Conservation (phyloP, 2,797 vertebrate species). For the Enteromius mattozi region DNA sequence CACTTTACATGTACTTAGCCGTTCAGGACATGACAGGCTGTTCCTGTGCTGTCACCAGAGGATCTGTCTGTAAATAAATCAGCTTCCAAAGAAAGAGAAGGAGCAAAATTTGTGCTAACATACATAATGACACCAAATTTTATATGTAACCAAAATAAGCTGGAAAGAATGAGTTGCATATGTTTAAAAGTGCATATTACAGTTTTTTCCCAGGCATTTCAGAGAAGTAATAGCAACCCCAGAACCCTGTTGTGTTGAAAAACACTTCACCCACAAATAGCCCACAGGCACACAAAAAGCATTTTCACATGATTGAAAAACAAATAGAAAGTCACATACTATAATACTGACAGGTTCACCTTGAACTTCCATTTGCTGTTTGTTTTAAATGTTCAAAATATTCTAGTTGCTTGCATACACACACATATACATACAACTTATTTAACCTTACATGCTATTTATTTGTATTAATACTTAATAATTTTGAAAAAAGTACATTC, state of each 20-base stretch:
- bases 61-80: slow-evolving; percentile 70
- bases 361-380: neutral
- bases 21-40: slow-evolving; percentile 59
- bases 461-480: neutral
- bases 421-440: too few relatives aligned
- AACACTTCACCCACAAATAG: slow-evolving; percentile 3
- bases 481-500: neutral
- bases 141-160: neutral
- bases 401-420: neutral
- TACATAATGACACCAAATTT: neutral
- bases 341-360: slow-evolving; percentile 13
- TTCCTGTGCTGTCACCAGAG: slow-evolving; percentile 62
- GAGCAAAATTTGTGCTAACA: neutral
- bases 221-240: slow-evolving; percentile 12
- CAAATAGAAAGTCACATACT: slow-evolving; percentile 35
- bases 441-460: too few relatives aligned
- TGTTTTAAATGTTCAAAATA: slow-evolving; percentile 9
- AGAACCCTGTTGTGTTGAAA: slow-evolving; percentile 6
- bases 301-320: slow-evolving; percentile 32
- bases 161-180: neutral
- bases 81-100: neutral
- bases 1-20: slow-evolving; percentile 72
- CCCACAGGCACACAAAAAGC: slow-evolving; percentile 10
- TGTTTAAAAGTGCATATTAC: slow-evolving; percentile 18
- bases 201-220: neutral